Evolutionary conservation across 2,888 invertebrate genomes (phyloP).

Genomic region (Panopea generosa): DNA sequence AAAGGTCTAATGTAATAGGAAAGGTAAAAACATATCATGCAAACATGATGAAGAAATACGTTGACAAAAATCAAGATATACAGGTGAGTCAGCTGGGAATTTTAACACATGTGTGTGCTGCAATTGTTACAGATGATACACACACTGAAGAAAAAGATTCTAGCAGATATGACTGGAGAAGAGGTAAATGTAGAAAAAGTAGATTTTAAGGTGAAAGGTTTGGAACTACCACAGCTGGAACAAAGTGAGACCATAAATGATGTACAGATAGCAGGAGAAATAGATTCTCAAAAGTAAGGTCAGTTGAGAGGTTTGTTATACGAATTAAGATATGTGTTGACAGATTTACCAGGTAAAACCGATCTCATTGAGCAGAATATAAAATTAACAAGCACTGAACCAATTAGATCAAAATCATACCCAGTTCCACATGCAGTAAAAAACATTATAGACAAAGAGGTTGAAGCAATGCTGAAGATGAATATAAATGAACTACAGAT

Average conservation of each 20-base stretch:
- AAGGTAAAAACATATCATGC: constrained; percentile 41
- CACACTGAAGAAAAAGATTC: not conserved
- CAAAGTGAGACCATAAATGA: not conserved
- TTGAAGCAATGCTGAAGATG: constrained; percentile 53
- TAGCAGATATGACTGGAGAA: too few species aligned
- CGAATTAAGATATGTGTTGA: constrained; percentile 20
- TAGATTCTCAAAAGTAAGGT: not conserved
- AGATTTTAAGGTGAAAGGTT: not conserved
- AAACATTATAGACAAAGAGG: constrained; percentile 40
- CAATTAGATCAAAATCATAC: constrained; percentile 42
- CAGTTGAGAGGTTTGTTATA: not conserved
- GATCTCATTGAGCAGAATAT: constrained; percentile 37
- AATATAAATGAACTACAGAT: constrained; percentile 50
- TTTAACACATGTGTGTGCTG: not conserved
- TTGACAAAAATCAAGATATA: constrained; percentile 6
- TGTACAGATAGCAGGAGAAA: not conserved
- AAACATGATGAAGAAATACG: constrained; percentile 46
- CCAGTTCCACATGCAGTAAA: constrained; percentile 42
- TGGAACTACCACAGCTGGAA: not conserved
- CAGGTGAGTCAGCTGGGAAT: too few species aligned
- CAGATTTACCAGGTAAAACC: constrained; percentile 32
- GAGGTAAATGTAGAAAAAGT: not conserved
- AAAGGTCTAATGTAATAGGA: constrained; percentile 34
- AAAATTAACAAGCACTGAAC: constrained; percentile 26
- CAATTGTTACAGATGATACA: not conserved